These are phyloP conservation scores for Neosalanx taihuensis DNA, from an alignment of 2,797 vertebrate species.

Conservation along the genomic window DNA sequence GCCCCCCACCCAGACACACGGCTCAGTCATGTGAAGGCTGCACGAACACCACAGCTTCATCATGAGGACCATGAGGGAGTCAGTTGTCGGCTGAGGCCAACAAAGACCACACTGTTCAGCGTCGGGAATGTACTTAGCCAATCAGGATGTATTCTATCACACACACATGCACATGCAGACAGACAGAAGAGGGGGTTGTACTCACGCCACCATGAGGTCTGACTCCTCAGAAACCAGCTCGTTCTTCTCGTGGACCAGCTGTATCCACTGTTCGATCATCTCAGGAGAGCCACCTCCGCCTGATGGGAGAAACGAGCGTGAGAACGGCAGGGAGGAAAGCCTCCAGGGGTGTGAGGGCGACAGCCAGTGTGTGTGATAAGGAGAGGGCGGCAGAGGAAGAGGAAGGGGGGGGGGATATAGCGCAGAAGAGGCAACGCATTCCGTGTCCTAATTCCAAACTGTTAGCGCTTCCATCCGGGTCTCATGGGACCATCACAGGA, in stretches of 20 bases:
- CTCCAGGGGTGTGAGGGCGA: too few relatives aligned
- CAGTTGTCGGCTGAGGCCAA: not conserved
- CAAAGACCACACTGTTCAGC: constrained; percentile 16
- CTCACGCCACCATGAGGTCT: constrained; percentile 93
- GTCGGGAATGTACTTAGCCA: constrained; percentile 14
- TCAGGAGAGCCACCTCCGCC: constrained; percentile 57
- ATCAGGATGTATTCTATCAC: not conserved
- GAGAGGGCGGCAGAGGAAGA: not conserved
- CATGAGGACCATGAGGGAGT: not conserved
- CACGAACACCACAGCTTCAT: not conserved
- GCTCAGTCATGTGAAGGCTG: too few relatives aligned
- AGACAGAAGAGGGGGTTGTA: constrained; percentile 23
- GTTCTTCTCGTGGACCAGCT: constrained; percentile 89
- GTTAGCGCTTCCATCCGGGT: not conserved
- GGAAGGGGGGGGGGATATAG: too few relatives aligned
- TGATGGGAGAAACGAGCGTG: constrained; percentile 32
- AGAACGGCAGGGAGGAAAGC: not conserved
- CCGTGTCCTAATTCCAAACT: not conserved
- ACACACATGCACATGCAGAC: too few relatives aligned
- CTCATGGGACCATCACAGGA: not conserved
- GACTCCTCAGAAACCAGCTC: constrained; percentile 86
- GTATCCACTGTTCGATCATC: constrained; percentile 84
- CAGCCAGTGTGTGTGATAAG: not conserved
- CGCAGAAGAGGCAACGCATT: not conserved
- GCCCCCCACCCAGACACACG: too few relatives aligned